Percentiles rank a stretch among this genome's conserved stretches.
Evolutionary conservation across 1,140 invertebrate genomes (phyloP).

Genomic region (Calliphora vicina): DNA sequence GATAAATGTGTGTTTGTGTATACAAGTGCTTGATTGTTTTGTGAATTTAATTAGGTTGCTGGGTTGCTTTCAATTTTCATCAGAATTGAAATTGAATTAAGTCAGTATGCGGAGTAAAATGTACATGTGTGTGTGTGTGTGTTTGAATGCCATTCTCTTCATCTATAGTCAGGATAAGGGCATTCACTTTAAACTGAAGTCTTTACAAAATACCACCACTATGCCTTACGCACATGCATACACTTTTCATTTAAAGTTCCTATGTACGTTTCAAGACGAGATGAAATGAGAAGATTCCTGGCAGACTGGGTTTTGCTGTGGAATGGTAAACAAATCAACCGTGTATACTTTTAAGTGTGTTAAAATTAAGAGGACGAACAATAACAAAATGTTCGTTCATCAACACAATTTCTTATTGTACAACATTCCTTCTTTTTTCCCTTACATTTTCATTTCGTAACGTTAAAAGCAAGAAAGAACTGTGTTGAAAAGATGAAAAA

Average conservation of each 20-base stretch:
- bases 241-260: background rate
- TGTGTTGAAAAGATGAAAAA: background rate
- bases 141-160: background rate
- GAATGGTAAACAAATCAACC: background rate
- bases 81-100: slow-evolving; percentile 32
- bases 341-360: background rate
- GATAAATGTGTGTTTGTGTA: background rate
- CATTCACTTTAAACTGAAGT: background rate
- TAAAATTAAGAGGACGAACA: background rate
- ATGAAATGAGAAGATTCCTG: background rate
- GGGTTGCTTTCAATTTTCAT: slow-evolving; percentile 34
- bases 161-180: background rate
- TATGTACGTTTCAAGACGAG: background rate
- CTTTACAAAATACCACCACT: background rate
- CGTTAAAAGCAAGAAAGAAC: background rate
- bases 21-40: slow-evolving; percentile 6
- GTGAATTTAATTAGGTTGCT: slow-evolving; percentile 33
- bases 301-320: background rate
- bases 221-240: background rate
- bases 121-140: no score
- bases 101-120: background rate
- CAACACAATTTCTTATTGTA: background rate
- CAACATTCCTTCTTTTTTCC: background rate
- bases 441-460: background rate
- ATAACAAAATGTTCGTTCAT: background rate